Conservation (phyloP, 2,113 vertebrate genomes). For the Megalops atlanticus region DNA sequence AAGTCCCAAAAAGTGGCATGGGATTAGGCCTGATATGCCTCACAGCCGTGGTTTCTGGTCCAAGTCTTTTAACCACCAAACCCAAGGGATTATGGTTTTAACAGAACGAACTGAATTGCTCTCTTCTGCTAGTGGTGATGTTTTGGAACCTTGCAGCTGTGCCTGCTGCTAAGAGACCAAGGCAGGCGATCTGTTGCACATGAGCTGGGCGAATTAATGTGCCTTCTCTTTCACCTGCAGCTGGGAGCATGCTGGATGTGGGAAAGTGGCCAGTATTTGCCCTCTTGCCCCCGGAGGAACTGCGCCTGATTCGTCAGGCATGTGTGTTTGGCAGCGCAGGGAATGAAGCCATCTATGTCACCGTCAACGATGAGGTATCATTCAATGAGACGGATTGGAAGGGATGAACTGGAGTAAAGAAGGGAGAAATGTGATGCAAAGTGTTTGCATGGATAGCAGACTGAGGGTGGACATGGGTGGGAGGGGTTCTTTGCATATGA, state of each 20-base stretch:
- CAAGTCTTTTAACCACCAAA: background rate
- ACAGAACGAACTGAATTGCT: background rate
- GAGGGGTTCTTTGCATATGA: no score
- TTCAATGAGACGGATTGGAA: background rate
- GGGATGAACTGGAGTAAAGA: background rate
- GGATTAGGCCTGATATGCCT: background rate
- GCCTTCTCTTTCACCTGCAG: background rate
- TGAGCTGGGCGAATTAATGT: background rate
- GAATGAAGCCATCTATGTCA: conserved; percentile 79
- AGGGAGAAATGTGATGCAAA: background rate
- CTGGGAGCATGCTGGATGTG: conserved; percentile 79
- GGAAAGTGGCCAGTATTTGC: conserved; percentile 85
- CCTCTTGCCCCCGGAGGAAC: conserved; percentile 75
- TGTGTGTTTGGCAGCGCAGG: conserved; percentile 80
- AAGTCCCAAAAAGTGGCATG: background rate
- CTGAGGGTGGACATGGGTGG: no score
- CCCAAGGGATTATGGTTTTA: background rate
- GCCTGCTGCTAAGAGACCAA: background rate
- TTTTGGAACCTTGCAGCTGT: background rate
- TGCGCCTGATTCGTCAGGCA: conserved; percentile 75
- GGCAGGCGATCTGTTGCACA: no score
- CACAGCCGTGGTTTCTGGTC: background rate
- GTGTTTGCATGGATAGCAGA: background rate
- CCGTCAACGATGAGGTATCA: conserved; percentile 78
- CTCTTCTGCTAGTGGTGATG: background rate